Base-by-base conservation (phyloP, 2,797 vertebrate species). In the Mus minutoides region DNA sequence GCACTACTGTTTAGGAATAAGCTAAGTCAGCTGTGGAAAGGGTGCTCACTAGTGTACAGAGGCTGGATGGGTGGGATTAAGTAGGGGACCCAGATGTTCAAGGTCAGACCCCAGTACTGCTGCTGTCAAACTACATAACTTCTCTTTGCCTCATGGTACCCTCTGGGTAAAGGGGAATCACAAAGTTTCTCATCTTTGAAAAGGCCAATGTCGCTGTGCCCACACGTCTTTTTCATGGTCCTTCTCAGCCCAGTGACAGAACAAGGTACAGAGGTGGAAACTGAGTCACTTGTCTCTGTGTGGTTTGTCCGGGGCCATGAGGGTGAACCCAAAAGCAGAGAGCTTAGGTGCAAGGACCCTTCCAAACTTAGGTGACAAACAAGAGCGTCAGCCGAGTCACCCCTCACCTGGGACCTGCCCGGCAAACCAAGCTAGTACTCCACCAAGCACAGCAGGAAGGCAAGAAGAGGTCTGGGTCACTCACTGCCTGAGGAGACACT, bases 41-140 rank as follows among this genome's bases (percentile, higher is more conserved):
- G 21, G 1, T 0, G 5, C 7, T 14, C 22, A 17, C 26, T 60
- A 6, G 69, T 16, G 16, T 19, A 13, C 2, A 10, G 46, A 88
- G 19, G 54, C n/a, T 4, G 26, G 4, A 13, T 0, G 24, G 31
- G 31, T 4, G 14, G 3, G 4, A 0, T 1, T 26, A 6, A 0
- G 64, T 9, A 6, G 2, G 0, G 7, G 24, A 73, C 40, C 17
- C n/a, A 34, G 64, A 26, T 7, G 10, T 10, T 12, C 12, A 52
- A 21, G 12, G 16, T 29, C 31, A 46, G 71, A 37, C 1, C 62
- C 34, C 67, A 22, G n/a, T 78, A 29, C 88, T 5, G 52, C 86
- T 46, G 7, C 37, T 85, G 40, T 22, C 75, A 58, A 62, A 21
- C 19, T 1, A 71, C 46, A 7, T 13, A 24, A 29, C 4, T 31